These are phyloP conservation scores for Mythimna ferrago DNA, from an alignment of 2,888 invertebrate genomes.

Conservation along the genomic window DNA sequence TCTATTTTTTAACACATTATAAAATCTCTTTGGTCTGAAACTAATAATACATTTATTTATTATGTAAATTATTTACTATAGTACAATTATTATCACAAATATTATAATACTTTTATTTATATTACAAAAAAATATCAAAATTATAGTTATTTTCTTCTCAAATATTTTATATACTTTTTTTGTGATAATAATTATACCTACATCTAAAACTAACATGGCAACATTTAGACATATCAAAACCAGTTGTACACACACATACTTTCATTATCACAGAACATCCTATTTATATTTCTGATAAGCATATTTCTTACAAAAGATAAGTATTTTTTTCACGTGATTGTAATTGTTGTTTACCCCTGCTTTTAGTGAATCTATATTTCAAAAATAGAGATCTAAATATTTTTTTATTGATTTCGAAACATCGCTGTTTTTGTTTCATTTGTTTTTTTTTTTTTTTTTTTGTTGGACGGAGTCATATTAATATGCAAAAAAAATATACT, in stretches of 20 bases:
- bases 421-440: background rate
- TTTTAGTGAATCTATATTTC: background rate
- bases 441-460: background rate
- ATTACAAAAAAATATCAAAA: conserved; percentile 29
- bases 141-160: background rate
- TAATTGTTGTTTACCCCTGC: background rate
- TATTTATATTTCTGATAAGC: conserved; percentile 19
- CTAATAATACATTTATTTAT: conserved; percentile 56
- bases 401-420: background rate
- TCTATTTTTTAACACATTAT: conserved; percentile 12
- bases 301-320: conserved; percentile 16
- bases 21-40: conserved; percentile 67
- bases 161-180: conserved; percentile 7
- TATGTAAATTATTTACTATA: conserved; percentile 13
- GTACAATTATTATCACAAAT: conserved; percentile 40
- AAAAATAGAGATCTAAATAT: background rate
- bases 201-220: conserved; percentile 54
- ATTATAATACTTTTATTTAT: conserved; percentile 38
- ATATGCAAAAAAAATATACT: background rate
- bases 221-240: conserved; percentile 33
- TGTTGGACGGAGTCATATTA: conserved; percentile 28
- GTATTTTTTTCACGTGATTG: background rate
- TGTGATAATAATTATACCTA: conserved; percentile 39
- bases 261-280: conserved; percentile 49
- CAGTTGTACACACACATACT: conserved; percentile 9